Conservation (phyloP, 2,888 invertebrate genomes). For the Drosophila sordidapex region DNA sequence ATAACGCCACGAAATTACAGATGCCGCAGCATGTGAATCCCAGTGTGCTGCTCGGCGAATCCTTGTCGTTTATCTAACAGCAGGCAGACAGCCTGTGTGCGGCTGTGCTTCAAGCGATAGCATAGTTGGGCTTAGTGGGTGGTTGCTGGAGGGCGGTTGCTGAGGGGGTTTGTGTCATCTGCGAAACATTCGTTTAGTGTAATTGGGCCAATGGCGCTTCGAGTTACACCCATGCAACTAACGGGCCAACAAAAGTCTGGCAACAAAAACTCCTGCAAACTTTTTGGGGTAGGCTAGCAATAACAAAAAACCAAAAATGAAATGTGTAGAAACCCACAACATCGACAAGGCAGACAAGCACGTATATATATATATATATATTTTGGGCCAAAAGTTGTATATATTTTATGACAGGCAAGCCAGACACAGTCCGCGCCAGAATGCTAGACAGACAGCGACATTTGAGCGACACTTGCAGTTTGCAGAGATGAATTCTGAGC, state of each 20-base stretch:
- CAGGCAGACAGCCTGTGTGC: constrained; percentile 42
- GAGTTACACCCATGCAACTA: constrained; percentile 69
- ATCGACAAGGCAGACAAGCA: constrained; percentile 47
- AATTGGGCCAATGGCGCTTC: constrained; percentile 79
- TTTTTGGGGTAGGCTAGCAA: constrained; percentile 51
- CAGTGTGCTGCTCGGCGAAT: constrained; percentile 41
- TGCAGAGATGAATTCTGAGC: constrained; percentile 42
- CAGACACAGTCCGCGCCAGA: constrained; percentile 33
- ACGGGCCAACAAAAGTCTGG: constrained; percentile 59
- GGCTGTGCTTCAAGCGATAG: constrained; percentile 30
- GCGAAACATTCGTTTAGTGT: constrained; percentile 79
- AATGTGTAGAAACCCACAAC: constrained; percentile 36
- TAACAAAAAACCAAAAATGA: constrained; percentile 14
- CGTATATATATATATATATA: constrained; percentile 29
- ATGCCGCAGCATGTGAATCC: constrained; percentile 52
- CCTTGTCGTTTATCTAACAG: constrained; percentile 76
- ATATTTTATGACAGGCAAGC: constrained; percentile 75
- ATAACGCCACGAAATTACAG: constrained; percentile 69
- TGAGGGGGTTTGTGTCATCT: constrained; percentile 52
- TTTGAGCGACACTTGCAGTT: constrained; percentile 80
- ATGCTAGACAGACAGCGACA: constrained; percentile 42
- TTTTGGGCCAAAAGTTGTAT: constrained; percentile 72
- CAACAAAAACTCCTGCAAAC: constrained; percentile 75
- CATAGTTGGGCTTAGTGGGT: constrained; percentile 6
- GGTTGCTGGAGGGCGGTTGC: background rate